Evolutionary conservation across 1,140 invertebrate genomes (phyloP), one percentile per base, ranked within the genome.

Genomic region (Drosophila varians): DNA sequence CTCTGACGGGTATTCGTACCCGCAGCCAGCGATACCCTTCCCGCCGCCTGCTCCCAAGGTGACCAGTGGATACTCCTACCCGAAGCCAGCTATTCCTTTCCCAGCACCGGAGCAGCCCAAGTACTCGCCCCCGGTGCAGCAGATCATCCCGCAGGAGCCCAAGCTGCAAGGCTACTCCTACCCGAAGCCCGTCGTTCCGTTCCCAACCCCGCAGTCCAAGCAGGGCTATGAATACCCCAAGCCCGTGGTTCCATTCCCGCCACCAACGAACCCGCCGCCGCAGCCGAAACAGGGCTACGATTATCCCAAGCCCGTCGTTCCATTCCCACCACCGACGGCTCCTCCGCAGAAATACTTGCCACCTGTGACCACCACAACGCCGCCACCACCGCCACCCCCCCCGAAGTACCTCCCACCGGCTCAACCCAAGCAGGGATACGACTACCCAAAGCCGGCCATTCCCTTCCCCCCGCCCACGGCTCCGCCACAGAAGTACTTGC

Each of bases 151-250:
- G 5, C 79, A 84, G 19, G 54, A 86, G 23, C 72, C 80, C 6
- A 84, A 76, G 12, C 31, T 54, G 47, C 7, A 62, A 65, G 82
- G 82, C 3, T 86, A 86, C 25, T 68, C 74, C n/a, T 86, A 86
- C 11, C 74, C 86, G 0, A 84, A 75, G 45, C 86, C 86, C 1
- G 45, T 47, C 0, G 58, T 71, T 7, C 68, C 86, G 34, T 80
- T 84, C 40, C 70, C 55, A 16, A 45, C 78, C 34, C 72, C 65
- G 0, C 53, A 47, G 43, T 38, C 57, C 26, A 48, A 88, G 21
- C 42, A 65, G 12, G 79, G 79, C 1, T 83, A 83, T n/a, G 57
- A 69, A 11, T 83, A 83, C 7, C 79, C 84, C 12, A 83, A 77
- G 21, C 83, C 84, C 1, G 42, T 40, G 11, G 55, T 78, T 48